Evolutionary conservation across 1,140 invertebrate species (phyloP).

Genomic region (Drosophila pseudoobscura): DNA sequence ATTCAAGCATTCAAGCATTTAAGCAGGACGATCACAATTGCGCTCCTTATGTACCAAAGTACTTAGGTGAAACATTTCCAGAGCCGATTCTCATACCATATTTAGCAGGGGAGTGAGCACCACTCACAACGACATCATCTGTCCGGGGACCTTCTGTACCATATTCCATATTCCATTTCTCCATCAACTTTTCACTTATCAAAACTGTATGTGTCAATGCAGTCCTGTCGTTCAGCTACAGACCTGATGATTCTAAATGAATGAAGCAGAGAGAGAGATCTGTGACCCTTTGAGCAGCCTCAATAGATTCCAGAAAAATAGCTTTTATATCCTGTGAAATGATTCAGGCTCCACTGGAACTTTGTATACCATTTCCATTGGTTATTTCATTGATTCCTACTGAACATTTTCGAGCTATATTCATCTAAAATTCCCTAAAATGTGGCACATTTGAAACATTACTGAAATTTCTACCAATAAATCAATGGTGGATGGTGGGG

Average conservation of each 20-base stretch:
- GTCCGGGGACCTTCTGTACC: constrained; percentile 10
- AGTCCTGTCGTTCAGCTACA: constrained; percentile 6
- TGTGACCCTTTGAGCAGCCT: not conserved
- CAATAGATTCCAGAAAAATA: not conserved
- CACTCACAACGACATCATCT: constrained; percentile 20
- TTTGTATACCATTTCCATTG: too few species aligned
- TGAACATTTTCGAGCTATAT: too few species aligned
- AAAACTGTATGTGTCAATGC: constrained; percentile 1
- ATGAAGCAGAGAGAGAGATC: not conserved
- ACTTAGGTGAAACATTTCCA: constrained; percentile 44
- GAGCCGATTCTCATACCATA: constrained; percentile 25
- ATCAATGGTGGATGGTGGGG: too few species aligned
- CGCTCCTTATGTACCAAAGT: constrained; percentile 22
- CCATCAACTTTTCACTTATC: constrained; percentile 3
- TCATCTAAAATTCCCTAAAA: too few species aligned
- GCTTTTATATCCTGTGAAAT: too few species aligned
- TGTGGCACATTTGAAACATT: too few species aligned
- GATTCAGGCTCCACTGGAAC: too few species aligned
- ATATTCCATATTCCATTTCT: not conserved
- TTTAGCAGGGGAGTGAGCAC: constrained; percentile 1
- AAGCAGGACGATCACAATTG: constrained; percentile 38
- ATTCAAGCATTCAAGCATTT: constrained; percentile 23
- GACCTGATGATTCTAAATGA: constrained; percentile 1
- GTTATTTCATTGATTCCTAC: too few species aligned
- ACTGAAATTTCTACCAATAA: too few species aligned